Evolutionary conservation across 2,113 vertebrate species (phyloP), one percentile per base, ranked within the genome.

Genomic region (Syngnathus floridae): DNA sequence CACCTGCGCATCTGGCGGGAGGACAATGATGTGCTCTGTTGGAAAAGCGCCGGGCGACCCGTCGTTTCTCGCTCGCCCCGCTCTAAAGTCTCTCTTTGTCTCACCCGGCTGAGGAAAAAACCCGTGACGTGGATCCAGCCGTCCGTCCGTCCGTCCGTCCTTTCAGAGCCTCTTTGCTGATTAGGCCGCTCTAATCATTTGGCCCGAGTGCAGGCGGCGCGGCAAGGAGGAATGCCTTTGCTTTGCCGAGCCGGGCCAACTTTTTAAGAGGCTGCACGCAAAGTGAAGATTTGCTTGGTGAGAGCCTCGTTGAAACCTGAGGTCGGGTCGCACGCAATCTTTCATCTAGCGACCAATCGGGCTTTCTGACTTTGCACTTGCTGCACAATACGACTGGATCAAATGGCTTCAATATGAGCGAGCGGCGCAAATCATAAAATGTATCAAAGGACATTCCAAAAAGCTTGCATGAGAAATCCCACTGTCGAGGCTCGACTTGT

Each of bases 1-100:
- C 89, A 91, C 90, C 90, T 91, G 90, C 76, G 82, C 71, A 62
- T 81, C 45, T 38, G 22, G 4, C 10, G 46, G 67, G 72, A 54
- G 83, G 84, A 89, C 91, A 91, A 90, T 89, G 88, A 86, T 82
- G 84, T 77, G 82, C 86, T 89, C 78, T 89, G 87, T 87, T 78
- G 9, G 82, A 86, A 84, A 85, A 80, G 73, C 66, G 75, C 69
- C 81, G 79, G 75, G 78, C 82, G 83, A 78, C 69, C 84, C 77
- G 80, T 77, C 62, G 48, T 65, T 76, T 74, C 76, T 26, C 37
- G 49, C 72, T 58, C 65, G 26, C 74, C 76, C 80, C 78, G 69
- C 64, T 74, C 58, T 70, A n/a, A 31, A 40, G 67, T 79, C 81
- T 73, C 76, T 49, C 64, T 80, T 70, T 37, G 80, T 77, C 82